Evolutionary conservation across 2,888 invertebrate species (phyloP).

Genomic region (Hirtodrosophila alboralis): DNA sequence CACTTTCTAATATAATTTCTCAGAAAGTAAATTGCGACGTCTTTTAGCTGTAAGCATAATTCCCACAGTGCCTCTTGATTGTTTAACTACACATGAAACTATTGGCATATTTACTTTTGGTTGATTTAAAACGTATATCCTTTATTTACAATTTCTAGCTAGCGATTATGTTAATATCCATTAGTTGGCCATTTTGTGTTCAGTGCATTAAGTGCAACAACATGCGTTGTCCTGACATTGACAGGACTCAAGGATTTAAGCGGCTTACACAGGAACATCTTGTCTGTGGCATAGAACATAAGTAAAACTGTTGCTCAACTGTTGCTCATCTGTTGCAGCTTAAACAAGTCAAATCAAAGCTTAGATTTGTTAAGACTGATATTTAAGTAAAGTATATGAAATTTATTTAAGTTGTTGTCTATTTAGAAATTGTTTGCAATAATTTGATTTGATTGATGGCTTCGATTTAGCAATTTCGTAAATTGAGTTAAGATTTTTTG

Average conservation of each 20-base stretch:
- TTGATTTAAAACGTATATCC: too few relatives aligned
- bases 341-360: too few relatives aligned
- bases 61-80: not conserved
- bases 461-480: not conserved
- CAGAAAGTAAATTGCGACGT: too few relatives aligned
- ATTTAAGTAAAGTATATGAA: not conserved
- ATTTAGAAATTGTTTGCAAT: not conserved
- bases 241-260: constrained; percentile 28
- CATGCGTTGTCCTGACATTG: constrained; percentile 23
- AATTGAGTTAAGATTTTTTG: constrained; percentile 4
- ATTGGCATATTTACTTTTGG: too few relatives aligned
- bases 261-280: constrained; percentile 17
- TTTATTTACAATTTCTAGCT: constrained; percentile 1
- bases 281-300: too few relatives aligned
- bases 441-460: constrained; percentile 12
- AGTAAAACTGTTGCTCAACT: too few relatives aligned
- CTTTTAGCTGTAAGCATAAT: not conserved
- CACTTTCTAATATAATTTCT: too few relatives aligned
- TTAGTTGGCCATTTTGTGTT: constrained; percentile 20
- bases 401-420: too few relatives aligned
- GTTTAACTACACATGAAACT: not conserved
- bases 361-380: too few relatives aligned
- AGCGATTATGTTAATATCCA: constrained; percentile 32
- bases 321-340: too few relatives aligned
- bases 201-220: constrained; percentile 10